These are phyloP conservation scores for Homarus gammarus DNA, from an alignment of 2,888 invertebrate genomes.

Conservation along the genomic window DNA sequence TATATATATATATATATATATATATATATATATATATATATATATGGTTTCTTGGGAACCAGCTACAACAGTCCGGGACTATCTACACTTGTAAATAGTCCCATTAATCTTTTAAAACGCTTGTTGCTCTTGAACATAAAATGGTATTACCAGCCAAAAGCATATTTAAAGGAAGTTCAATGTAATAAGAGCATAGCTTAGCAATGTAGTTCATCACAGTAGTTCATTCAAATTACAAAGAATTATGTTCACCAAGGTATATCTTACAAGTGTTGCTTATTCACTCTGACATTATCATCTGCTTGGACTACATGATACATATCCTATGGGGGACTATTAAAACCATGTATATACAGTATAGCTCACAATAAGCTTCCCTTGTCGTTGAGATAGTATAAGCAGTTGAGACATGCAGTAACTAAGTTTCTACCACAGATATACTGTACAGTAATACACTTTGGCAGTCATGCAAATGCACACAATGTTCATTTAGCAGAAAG, in stretches of 20 bases:
- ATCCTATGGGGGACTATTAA: not conserved
- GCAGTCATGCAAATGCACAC: not conserved
- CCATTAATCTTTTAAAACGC: not conserved
- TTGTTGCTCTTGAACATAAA: not conserved
- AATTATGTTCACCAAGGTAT: not conserved
- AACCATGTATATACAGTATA: not conserved
- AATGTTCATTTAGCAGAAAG: no score
- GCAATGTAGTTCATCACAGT: not conserved
- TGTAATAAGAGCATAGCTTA: not conserved
- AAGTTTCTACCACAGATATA: not conserved
- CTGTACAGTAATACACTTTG: not conserved
- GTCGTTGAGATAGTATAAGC: not conserved
- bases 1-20: conserved; percentile 49
- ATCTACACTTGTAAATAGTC: not conserved
- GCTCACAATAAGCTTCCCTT: not conserved
- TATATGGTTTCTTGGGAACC: not conserved
- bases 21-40: conserved; percentile 23
- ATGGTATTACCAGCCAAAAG: not conserved
- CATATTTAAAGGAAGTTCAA: not conserved
- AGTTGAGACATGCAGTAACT: not conserved
- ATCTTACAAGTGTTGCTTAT: not conserved
- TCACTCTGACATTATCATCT: not conserved
- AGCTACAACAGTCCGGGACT: conserved; percentile 6
- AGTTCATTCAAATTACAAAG: not conserved
- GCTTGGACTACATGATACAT: not conserved